phyloP scores from a whole-genome alignment of 2,113 vertebrate species.

The Orthonyx spaldingii region DNA sequence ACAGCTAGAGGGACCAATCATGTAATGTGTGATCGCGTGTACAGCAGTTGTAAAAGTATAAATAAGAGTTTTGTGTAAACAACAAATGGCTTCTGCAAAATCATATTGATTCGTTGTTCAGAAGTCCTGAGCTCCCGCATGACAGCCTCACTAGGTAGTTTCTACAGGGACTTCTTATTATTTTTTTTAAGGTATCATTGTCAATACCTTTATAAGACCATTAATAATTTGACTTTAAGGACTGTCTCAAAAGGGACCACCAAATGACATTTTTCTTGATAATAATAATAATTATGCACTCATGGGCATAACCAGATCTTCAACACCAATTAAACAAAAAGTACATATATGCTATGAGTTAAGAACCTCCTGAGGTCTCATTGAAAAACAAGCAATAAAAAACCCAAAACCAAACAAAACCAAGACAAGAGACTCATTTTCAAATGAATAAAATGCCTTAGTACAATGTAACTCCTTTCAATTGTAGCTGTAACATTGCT shows the following conservation, averaged over 20 bases:
- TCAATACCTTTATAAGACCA: neutral
- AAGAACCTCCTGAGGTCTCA: neutral
- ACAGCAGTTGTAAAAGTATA: no score
- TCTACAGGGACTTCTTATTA: neutral
- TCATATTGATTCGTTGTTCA: no score
- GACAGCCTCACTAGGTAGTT: neutral
- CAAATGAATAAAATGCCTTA: neutral
- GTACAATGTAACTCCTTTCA: neutral
- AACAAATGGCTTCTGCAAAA: no score
- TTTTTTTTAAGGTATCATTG: neutral
- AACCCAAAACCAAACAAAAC: neutral
- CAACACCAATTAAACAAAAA: neutral
- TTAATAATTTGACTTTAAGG: neutral
- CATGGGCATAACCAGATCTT: neutral
- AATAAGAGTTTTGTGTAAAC: no score
- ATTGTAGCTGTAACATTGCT: neutral
- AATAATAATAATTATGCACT: neutral
- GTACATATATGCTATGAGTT: neutral
- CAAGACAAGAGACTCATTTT: neutral
- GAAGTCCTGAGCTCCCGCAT: no score
- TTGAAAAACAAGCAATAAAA: neutral
- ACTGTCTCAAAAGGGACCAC: neutral
- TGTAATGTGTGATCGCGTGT: no score
- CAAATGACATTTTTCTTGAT: neutral
- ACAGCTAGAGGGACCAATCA: no score